Evolutionary conservation across 2,888 invertebrate genomes (phyloP).

Genomic region (Drosophila engyochracea): DNA sequence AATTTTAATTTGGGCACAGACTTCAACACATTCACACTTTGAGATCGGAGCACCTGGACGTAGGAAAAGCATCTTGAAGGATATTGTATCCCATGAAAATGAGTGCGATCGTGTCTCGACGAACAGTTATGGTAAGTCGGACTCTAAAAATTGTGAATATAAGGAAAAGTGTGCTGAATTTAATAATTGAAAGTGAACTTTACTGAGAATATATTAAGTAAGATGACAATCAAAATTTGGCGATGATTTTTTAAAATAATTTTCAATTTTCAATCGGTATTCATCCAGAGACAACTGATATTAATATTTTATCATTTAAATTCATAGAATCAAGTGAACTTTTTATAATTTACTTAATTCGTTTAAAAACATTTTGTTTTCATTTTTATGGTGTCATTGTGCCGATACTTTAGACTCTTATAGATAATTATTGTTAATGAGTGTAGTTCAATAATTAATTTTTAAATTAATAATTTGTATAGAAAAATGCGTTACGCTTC

Average conservation of each 20-base stretch:
- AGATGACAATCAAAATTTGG: not conserved
- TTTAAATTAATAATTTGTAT: not conserved
- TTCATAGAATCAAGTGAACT: not conserved
- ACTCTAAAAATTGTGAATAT: not conserved
- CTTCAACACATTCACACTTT: conserved; percentile 86
- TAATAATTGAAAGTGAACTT: not conserved
- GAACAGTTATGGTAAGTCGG: conserved; percentile 82
- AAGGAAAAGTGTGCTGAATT: too few relatives aligned
- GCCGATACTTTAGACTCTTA: not conserved
- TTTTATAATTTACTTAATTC: not conserved
- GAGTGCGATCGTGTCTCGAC: conserved; percentile 85
- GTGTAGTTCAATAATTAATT: not conserved
- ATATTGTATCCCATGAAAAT: conserved; percentile 85
- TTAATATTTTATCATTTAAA: too few relatives aligned
- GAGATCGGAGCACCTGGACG: conserved; percentile 89
- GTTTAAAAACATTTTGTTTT: not conserved
- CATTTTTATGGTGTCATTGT: not conserved
- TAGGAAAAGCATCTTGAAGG: conserved; percentile 90
- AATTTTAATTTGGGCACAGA: conserved; percentile 70
- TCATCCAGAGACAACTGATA: too few relatives aligned
- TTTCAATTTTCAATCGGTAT: too few relatives aligned
- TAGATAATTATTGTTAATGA: not conserved
- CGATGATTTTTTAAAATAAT: not conserved
- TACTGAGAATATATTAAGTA: not conserved
- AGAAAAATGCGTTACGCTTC: not conserved